Conservation (phyloP, 2,113 vertebrate species). For the Rattus rattus region DNA sequence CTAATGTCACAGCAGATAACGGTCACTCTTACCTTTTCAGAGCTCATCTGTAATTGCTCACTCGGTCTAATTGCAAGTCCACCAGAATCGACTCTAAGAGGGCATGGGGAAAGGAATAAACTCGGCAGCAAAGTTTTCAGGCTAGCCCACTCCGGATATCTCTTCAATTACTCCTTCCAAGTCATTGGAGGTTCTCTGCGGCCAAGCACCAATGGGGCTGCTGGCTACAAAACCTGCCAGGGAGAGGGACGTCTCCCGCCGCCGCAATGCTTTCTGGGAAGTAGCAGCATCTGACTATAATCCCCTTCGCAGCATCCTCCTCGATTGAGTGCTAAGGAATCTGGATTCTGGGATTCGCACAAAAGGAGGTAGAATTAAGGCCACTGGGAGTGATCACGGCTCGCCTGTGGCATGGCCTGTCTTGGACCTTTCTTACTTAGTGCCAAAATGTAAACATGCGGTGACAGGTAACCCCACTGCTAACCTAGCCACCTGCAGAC, state of each 20-base stretch:
- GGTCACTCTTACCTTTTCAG: not conserved
- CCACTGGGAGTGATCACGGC: fast-evolving
- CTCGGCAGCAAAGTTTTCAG: constrained; percentile 51
- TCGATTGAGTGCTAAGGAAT: not conserved
- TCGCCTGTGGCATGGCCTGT: not conserved
- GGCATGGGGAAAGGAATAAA: constrained; percentile 25
- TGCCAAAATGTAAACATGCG: not conserved
- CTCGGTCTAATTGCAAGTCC: constrained; percentile 50
- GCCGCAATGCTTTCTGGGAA: not conserved
- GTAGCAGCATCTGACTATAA: not conserved
- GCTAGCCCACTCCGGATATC: not conserved
- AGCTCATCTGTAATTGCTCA: constrained; percentile 5
- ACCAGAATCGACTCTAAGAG: constrained; percentile 10
- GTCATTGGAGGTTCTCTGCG: not conserved
- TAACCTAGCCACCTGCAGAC: not conserved
- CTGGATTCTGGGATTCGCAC: not conserved
- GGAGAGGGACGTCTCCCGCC: fast-evolving
- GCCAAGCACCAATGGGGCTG: not conserved
- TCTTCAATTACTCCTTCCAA: constrained; percentile 43
- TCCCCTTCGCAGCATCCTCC: not conserved
- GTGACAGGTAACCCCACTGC: not conserved
- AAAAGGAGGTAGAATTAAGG: fast-evolving
- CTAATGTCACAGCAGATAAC: not conserved
- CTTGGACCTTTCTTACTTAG: not conserved
- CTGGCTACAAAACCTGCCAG: not conserved